Base-by-base conservation (phyloP, 2,797 vertebrate genomes). In the Cetoscarus ocellatus region DNA sequence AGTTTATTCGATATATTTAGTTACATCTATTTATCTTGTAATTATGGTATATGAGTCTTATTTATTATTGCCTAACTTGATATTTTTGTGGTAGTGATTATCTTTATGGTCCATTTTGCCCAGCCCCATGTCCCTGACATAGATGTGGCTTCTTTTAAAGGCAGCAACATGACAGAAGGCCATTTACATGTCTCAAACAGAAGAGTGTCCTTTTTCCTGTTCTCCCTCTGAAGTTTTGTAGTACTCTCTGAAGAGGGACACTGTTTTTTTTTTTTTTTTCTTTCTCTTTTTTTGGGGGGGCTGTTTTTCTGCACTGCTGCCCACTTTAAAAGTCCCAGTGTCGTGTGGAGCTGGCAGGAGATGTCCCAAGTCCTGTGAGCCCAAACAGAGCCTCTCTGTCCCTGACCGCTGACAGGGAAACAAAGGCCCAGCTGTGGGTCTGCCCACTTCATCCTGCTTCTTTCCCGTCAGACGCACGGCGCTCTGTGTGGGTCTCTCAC, bases 321-420 rank as follows among this genome's bases (percentile, higher is more conserved):
- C 73, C 51, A 61, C 61, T 88, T 85, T 82, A 86, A 80, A 77
- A 70, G 73, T 65, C 61, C 63, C 64, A 40, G 90, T 92, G 91
- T 90, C 80, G 85, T 88, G 83, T 85, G 87, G 93, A 72, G 88
- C 89, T 82, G 82, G 80, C 18, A 82, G 92, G 91, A 91, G 94
- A 93, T 71, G 93, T 93, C 93, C 90, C 93, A 92, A 83, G 67
- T 88, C 76, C 79, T 85, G 75, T 70, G 72, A 18, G 70, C 80
- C 86, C 77, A 82, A 84, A 95, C 92, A 95, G 91, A 90, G 90
- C 68, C 0, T 63, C 91, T 91, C 91, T 91, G 89, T 91, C 84
- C 77, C 72, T 52, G 85, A 72, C 71, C 72, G 82, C 65, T 89
- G 82, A 87, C 82, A 60, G 77, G 78, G 76, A 79, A 91, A 95